These are phyloP conservation scores for Lycopodina hypogea DNA, from an alignment of 37 sponge, comb jelly and placozoan species.

Conservation along the genomic window DNA sequence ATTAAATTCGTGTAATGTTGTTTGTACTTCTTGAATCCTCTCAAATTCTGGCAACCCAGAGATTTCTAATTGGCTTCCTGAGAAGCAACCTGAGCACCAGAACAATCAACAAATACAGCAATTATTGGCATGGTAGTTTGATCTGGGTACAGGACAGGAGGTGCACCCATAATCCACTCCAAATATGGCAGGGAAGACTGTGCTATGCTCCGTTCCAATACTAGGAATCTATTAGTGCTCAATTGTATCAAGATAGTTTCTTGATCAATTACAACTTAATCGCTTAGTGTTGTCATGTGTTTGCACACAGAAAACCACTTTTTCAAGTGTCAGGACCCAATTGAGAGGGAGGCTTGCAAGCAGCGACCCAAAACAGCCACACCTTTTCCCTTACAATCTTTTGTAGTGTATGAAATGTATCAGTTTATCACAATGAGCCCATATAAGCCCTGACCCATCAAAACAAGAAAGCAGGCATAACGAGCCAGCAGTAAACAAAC, in stretches of 20 bases:
- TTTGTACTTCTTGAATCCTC: conserved; percentile 15
- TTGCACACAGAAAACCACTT: conserved; percentile 39
- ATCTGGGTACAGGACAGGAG: conserved; percentile 11
- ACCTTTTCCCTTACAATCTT: background rate
- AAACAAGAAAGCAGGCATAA: conserved; percentile 2
- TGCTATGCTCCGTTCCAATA: background rate
- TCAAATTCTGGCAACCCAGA: conserved; percentile 18
- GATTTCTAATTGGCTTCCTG: conserved; percentile 13
- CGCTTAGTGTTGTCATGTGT: conserved; percentile 33
- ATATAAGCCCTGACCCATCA: background rate
- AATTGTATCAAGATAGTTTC: background rate
- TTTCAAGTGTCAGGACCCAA: conserved; percentile 27
- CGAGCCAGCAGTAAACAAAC: conserved; percentile 16
- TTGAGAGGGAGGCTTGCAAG: conserved; percentile 54
- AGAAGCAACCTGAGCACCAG: background rate
- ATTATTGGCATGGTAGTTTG: background rate
- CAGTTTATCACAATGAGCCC: conserved; percentile 1
- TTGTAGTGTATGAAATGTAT: too few relatives aligned
- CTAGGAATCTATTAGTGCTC: background rate
- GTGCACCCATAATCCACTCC: conserved; percentile 14
- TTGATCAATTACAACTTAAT: conserved; percentile 8
- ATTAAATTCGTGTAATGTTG: conserved; percentile 12
- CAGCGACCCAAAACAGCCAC: background rate
- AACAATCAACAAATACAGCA: conserved; percentile 13
- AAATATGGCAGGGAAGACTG: conserved; percentile 28